Percentiles rank a stretch among this genome's conserved stretches.
Evolutionary conservation across 1,140 invertebrate species (phyloP).

Genomic region (Eriosoma lanigerum): DNA sequence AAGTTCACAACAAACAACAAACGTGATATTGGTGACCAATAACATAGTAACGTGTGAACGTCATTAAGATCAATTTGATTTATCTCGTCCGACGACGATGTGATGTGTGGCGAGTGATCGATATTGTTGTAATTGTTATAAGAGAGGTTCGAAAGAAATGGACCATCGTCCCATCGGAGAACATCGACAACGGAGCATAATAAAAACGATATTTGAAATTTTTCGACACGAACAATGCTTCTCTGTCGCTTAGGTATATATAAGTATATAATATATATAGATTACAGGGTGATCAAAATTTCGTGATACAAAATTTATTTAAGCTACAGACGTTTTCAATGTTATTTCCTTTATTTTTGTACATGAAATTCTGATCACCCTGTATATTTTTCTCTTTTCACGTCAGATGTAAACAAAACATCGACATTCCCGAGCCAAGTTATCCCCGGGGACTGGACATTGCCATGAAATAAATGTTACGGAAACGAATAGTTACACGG

Average conservation of each 20-base stretch:
- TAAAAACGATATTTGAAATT: conserved; percentile 28
- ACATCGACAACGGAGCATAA: background rate
- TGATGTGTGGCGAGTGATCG: background rate
- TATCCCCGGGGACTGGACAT: conserved; percentile 38
- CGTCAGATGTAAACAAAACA: conserved; percentile 33
- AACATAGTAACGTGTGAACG: background rate
- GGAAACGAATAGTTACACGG: conserved; percentile 43
- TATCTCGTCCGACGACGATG: background rate
- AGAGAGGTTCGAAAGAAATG: background rate
- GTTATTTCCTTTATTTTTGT: no score
- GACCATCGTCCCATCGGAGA: no score
- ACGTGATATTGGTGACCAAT: no score
- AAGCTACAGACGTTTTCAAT: no score
- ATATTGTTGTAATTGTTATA: conserved; percentile 36
- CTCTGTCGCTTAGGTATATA: conserved; percentile 17
- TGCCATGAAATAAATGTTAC: conserved; percentile 43
- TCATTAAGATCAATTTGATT: conserved; percentile 45
- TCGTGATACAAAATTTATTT: no score
- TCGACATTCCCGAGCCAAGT: conserved; percentile 10
- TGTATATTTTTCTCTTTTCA: background rate
- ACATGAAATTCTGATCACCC: no score
- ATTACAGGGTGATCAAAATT: no score
- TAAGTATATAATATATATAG: no score
- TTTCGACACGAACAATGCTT: conserved; percentile 13
- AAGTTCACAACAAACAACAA: no score